Conservation (phyloP, 2,888 invertebrate genomes). For the Cheilosia impressa region DNA sequence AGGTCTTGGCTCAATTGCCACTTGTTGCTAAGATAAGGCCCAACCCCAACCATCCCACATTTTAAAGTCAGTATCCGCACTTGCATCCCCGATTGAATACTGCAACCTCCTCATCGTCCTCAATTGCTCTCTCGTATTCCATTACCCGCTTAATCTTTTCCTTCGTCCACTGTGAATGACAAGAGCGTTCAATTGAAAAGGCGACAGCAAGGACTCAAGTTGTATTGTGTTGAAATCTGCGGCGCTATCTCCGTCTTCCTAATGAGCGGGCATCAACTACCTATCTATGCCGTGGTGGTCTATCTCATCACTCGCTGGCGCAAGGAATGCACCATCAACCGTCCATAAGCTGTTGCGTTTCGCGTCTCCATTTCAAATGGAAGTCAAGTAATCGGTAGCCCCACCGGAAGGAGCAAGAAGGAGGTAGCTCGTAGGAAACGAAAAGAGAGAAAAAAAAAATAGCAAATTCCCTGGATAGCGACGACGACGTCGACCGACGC, state of each 20-base stretch:
- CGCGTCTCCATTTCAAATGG: constrained; percentile 41
- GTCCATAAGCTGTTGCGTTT: constrained; percentile 40
- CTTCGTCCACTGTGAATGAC: no score
- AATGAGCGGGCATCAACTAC: constrained; percentile 45
- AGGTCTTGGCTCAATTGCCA: no score
- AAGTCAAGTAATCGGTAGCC: neutral
- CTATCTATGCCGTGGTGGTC: constrained; percentile 48
- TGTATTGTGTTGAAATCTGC: constrained; percentile 25
- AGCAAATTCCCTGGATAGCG: constrained; percentile 35
- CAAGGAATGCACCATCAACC: constrained; percentile 40
- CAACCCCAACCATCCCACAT: no score
- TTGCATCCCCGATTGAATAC: no score
- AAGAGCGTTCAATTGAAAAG: constrained; percentile 1
- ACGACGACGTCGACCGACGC: constrained; percentile 32
- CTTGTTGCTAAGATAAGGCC: no score
- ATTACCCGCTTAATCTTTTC: no score
- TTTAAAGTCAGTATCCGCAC: no score
- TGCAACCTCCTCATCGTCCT: no score
- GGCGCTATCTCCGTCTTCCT: constrained; percentile 31
- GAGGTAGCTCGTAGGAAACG: neutral
- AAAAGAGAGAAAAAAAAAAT: constrained; percentile 24
- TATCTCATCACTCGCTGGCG: constrained; percentile 25
- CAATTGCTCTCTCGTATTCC: no score
- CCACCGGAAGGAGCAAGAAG: constrained; percentile 27
- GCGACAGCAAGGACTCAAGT: constrained; percentile 12